phyloP scores from a whole-genome alignment of 2,113 vertebrate genomes.

The Lipophrys pholis region DNA sequence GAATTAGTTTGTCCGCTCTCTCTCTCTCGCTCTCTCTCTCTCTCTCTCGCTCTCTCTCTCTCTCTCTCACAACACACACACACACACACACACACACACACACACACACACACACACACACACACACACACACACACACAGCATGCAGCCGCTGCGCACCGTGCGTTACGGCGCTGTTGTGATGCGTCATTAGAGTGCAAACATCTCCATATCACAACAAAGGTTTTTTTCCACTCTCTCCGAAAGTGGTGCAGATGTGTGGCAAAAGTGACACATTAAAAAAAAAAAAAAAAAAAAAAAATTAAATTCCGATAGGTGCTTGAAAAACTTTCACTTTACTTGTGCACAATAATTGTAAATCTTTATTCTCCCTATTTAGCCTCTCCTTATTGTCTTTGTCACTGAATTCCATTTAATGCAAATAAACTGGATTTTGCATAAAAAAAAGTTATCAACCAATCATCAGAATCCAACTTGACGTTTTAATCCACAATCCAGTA shows the following conservation, averaged over 20 bases:
- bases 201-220: slow-evolving; percentile 17
- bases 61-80: too few relatives aligned
- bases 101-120: not conserved
- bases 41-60: too few relatives aligned
- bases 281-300: not conserved
- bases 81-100: too few relatives aligned
- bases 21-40: too few relatives aligned
- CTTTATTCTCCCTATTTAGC: not conserved
- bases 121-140: not conserved
- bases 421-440: not conserved
- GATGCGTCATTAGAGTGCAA: slow-evolving; percentile 39
- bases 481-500: not conserved
- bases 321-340: not conserved
- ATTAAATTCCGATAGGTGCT: not conserved
- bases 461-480: too few relatives aligned
- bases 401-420: not conserved
- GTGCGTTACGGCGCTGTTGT: slow-evolving; percentile 43
- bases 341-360: not conserved
- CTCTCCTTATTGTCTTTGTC: not conserved
- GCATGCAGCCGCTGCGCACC: slow-evolving; percentile 1
- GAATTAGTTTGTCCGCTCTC: not conserved
- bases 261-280: not conserved
- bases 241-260: not conserved
- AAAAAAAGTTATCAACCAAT: too few relatives aligned
- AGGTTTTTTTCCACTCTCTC: not conserved